Percentiles rank a stretch among this genome's conserved stretches.
phyloP scores from a whole-genome alignment of 2,888 invertebrate species.

The Anodontia alba region DNA sequence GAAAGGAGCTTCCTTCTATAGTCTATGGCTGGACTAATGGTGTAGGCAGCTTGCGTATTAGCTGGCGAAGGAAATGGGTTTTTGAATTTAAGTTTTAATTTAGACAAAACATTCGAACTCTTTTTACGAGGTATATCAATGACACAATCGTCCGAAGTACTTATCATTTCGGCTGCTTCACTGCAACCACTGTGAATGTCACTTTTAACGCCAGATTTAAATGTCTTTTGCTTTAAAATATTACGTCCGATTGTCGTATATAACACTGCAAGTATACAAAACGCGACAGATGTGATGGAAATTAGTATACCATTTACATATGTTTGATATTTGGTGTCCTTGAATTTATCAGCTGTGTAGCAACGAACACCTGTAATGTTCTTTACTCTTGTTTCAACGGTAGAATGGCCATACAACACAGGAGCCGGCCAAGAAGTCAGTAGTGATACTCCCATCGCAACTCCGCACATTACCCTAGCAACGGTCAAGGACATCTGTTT shows the following conservation, averaged over 20 bases:
- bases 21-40: background rate
- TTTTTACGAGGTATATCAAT: background rate
- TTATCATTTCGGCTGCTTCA: background rate
- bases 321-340: constrained; percentile 56
- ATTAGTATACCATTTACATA: constrained; percentile 66
- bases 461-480: constrained; percentile 45
- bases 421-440: constrained; percentile 65
- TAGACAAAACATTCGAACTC: background rate
- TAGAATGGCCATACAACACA: constrained; percentile 65
- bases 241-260: constrained; percentile 60
- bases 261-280: constrained; percentile 55
- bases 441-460: constrained; percentile 39
- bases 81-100: background rate
- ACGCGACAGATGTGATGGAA: constrained; percentile 43
- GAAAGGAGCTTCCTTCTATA: constrained; percentile 25
- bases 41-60: background rate
- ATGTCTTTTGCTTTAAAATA: constrained; percentile 35
- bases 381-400: constrained; percentile 48
- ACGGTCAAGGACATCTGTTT: constrained; percentile 58
- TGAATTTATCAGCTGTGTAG: constrained; percentile 59
- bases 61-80: background rate
- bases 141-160: background rate
- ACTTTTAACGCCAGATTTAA: background rate
- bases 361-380: constrained; percentile 67
- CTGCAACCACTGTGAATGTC: background rate